Base-by-base conservation (phyloP, 2,797 vertebrate genomes). In the Gymnocypris eckloni region DNA sequence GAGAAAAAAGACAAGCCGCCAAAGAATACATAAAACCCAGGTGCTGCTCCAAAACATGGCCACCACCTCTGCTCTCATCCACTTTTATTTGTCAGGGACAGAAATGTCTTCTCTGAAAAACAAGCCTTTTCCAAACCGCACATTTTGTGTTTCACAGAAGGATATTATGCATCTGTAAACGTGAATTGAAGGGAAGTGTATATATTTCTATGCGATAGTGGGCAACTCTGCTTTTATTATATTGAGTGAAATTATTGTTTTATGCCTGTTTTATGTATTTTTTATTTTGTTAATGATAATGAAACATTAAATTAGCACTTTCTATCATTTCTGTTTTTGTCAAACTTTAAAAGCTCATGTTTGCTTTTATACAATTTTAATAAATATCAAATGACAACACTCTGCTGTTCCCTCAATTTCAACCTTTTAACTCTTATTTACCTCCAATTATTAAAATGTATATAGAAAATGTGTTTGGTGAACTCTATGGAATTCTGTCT, bases 201-300 rank as follows among this genome's bases (percentile, higher is more conserved):
- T 78, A 59, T 78, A 78, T 77, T 77, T 56, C 20, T 41, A 7
- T 59, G 50, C 20, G 20, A 78, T 37, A 54, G 71, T 37, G 73
- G 48, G 48, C 15, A 50, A 73, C 45, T 50, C 25, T 73, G 45
- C 45, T 28, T 73, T 50, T 50, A 54, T 28, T 37, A 1, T 37
- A 22, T 54, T 33, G 20, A 22, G 48, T 54, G 70, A 45, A 72
- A 72, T 71, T 16, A 48, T 41, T 76, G 48, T 41, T 77, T 59
- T 15, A n/a, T 59, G 12, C 13, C 10, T 54, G 4, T 50, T 75
- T 52, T 52, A 1, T 22, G 5, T 20, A 20, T 33, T 28, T 73
- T 66, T 2, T 0, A 5, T 50, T 48, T 48, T 28, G 4, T 28
- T 11, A 33, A 12, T 71, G 39, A 13, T n/a, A 8, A 73, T 73